These are phyloP conservation scores for Pteruthius melanotis DNA, from an alignment of 2,113 vertebrate species.

Conservation along the genomic window DNA sequence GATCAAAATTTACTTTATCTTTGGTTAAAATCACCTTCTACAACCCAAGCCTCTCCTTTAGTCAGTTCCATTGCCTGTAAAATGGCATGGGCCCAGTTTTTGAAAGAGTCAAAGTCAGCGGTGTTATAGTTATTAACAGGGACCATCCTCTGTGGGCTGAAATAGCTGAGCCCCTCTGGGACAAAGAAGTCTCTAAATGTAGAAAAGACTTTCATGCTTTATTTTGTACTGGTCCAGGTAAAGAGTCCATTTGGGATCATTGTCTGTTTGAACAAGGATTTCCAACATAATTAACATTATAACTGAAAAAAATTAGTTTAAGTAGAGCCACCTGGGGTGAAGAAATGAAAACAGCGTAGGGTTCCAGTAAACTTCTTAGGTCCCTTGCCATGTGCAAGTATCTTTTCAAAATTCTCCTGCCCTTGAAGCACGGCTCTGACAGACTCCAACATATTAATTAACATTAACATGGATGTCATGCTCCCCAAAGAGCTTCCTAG, in stretches of 20 bases:
- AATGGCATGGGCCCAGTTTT: background rate
- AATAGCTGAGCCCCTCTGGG: background rate
- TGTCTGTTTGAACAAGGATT: conserved; percentile 4
- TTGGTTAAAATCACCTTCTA: background rate
- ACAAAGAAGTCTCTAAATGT: background rate
- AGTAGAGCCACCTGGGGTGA: background rate
- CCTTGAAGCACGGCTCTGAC: background rate
- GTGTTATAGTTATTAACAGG: background rate
- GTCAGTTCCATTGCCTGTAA: background rate
- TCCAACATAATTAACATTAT: background rate
- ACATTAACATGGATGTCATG: background rate
- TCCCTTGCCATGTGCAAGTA: background rate
- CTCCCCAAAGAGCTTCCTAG: background rate
- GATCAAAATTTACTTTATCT: background rate
- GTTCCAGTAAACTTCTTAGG: background rate
- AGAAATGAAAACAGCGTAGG: background rate
- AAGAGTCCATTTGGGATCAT: background rate
- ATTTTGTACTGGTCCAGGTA: background rate
- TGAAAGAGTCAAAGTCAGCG: background rate
- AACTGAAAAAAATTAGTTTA: background rate
- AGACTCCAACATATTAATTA: background rate
- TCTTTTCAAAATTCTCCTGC: background rate
- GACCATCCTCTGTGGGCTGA: background rate
- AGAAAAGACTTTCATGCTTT: background rate
- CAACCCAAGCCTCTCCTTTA: background rate